Conservation (phyloP, 2,797 vertebrate genomes). For the Holocentrus rufus region DNA sequence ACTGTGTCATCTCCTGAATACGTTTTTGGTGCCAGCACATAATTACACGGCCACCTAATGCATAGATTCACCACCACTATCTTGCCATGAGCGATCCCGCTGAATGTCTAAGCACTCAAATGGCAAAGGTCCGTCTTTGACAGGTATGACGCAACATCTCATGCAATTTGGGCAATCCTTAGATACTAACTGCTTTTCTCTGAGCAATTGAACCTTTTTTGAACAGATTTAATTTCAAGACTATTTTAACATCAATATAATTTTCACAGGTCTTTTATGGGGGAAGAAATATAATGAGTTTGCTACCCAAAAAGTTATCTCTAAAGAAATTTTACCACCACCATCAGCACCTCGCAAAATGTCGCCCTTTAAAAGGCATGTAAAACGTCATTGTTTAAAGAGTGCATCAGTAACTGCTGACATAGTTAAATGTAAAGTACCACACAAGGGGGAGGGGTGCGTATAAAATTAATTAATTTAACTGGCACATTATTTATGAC, state of each 20-base stretch:
- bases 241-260: background rate
- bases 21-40: slow-evolving; percentile 1
- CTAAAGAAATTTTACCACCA: slow-evolving; percentile 37
- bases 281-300: slow-evolving; percentile 1
- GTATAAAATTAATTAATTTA: slow-evolving; percentile 84
- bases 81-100: background rate
- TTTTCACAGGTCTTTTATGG: background rate
- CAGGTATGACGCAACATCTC: background rate
- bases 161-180: background rate
- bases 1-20: background rate
- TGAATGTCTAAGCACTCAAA: background rate
- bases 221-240: background rate
- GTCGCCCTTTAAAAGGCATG: slow-evolving; percentile 68
- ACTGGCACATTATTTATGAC: slow-evolving; percentile 84
- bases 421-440: slow-evolving; percentile 83
- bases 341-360: slow-evolving; percentile 48
- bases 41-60: slow-evolving; percentile 1
- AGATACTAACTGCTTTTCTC: background rate
- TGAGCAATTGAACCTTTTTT: background rate
- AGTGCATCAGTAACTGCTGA: slow-evolving; percentile 85
- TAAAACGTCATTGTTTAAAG: slow-evolving; percentile 82
- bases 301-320: slow-evolving; percentile 29
- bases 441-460: slow-evolving; percentile 59
- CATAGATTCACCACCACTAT: slow-evolving; percentile 5
- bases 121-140: background rate